Conservation (phyloP, 2,797 vertebrate genomes). For the Betta splendens region DNA sequence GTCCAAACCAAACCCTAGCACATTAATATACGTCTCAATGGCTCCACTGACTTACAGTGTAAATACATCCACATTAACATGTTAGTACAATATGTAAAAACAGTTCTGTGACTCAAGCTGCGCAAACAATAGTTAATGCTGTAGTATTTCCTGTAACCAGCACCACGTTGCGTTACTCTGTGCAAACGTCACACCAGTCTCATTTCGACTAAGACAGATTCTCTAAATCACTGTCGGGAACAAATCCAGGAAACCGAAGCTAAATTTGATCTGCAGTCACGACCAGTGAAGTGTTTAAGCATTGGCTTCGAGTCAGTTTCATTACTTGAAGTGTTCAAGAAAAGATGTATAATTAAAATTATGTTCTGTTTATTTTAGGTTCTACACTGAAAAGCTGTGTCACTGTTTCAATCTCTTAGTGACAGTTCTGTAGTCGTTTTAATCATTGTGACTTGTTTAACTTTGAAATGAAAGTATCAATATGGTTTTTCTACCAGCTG, state of each 20-base stretch:
- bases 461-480: neutral
- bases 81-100: too few species aligned
- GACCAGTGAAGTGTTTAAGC: conserved; percentile 1
- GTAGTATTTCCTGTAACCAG: conserved; percentile 15
- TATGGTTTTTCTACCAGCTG: neutral
- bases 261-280: conserved; percentile 5
- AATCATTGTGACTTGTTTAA: neutral
- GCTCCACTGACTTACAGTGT: too few species aligned
- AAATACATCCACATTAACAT: too few species aligned
- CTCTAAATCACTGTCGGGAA: neutral
- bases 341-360: conserved; percentile 15
- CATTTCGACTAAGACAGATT: conserved; percentile 3
- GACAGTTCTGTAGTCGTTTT: conserved; percentile 1
- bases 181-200: conserved; percentile 3
- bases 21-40: too few species aligned
- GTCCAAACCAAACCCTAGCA: neutral
- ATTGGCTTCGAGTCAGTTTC: conserved; percentile 33
- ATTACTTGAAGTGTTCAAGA: conserved; percentile 28
- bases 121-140: neutral
- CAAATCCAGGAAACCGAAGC: conserved; percentile 26
- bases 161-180: neutral
- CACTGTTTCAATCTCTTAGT: conserved; percentile 10
- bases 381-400: neutral
- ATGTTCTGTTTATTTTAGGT: neutral
- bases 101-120: too few species aligned